Base-by-base conservation (phyloP, 2,888 invertebrate genomes). In the Brachyopa scutellaris region DNA sequence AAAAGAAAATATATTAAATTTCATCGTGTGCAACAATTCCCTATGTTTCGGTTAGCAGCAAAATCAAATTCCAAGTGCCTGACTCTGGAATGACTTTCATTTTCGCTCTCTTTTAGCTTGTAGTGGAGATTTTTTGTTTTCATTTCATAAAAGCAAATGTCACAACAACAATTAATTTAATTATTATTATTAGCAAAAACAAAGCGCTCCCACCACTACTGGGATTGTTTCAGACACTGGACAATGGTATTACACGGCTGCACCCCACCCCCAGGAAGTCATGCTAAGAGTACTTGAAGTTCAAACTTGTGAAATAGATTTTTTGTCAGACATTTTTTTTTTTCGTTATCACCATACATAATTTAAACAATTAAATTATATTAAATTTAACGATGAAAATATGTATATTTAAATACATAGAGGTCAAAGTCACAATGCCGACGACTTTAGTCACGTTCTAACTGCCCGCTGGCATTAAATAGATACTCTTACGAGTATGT, bases 1-100 rank as follows among this genome's bases (percentile, higher is more conserved):
- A 36, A 33, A 51, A 55, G 36, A n/a, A n/a, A n/a, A n/a, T n/a
- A 38, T 23, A 55, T 55, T 2, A 55, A 17, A 53, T 53, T 53
- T 55, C 36, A 38, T 55, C 55, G n/a, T n/a, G 36, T 55, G 6
- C 55, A 55, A 23, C 55, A 36, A n/a, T 2, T 21, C n/a, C 23
- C 45, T 17, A 4, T 40, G 40, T 40, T 21, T 23, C 15, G 15
- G 4, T 31, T 31, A 33, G 33, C 51, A 53, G 19, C 11, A 33
- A 33, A 31, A 53, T 31, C 33, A 31, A 53, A 31, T 29, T 7
- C 6, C 26, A 49, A 0, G n/a, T 4, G 11, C 36, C n/a, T 2
- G 1, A 2, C 11, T 11, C 2, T n/a, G n/a, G n/a, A n/a, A 31
- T 51, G 51, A 33, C 19, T 29, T 53, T 53, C 19, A 53, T 31